Conservation (phyloP, 2,113 vertebrate genomes). For the Ptyas mucosa region DNA sequence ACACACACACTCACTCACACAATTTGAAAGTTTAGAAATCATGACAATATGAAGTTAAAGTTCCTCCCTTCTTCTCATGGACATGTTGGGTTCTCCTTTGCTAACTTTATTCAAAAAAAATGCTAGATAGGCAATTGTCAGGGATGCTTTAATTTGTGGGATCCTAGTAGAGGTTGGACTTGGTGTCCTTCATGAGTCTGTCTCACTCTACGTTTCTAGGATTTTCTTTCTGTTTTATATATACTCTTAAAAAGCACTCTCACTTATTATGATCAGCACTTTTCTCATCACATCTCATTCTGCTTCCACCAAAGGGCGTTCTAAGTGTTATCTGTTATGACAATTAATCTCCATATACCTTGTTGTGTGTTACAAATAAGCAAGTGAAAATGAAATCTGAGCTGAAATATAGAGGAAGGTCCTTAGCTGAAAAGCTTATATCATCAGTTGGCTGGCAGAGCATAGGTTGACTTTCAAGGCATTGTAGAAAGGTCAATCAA, state of each 20-base stretch:
- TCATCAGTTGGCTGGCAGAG: slow-evolving; percentile 33
- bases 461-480: slow-evolving; percentile 60
- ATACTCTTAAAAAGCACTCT: slow-evolving; percentile 43
- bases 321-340: slow-evolving; percentile 59
- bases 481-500: slow-evolving; percentile 14
- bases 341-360: slow-evolving; percentile 56
- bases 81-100: no score
- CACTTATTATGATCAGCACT: slow-evolving; percentile 45
- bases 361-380: slow-evolving; percentile 45
- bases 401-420: slow-evolving; percentile 29
- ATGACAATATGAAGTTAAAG: no score
- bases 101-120: not conserved
- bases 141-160: not conserved
- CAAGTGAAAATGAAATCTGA: slow-evolving; percentile 38
- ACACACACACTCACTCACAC: no score
- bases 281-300: slow-evolving; percentile 50
- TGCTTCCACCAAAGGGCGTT: slow-evolving; percentile 56
- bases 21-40: no score
- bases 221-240: not conserved
- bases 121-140: not conserved
- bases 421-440: slow-evolving; percentile 30
- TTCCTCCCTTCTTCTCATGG: not conserved
- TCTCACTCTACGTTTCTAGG: not conserved
- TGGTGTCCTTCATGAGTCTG: not conserved
- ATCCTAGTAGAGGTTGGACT: not conserved